phyloP scores from a whole-genome alignment of 2,113 vertebrate species.

The Axis porcinus region DNA sequence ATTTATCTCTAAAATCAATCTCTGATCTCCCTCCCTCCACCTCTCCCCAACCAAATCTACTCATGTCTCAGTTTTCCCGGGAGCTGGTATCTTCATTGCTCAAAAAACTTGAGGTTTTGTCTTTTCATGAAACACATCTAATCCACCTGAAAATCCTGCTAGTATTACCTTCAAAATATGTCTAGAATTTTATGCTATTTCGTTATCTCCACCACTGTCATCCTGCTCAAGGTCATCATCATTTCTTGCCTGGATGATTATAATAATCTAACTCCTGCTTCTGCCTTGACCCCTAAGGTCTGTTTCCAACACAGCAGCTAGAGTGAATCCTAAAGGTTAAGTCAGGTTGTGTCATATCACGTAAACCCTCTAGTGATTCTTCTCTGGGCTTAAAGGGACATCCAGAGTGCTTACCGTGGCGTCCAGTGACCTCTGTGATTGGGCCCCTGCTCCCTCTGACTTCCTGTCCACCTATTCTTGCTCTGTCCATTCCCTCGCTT shows the following conservation, averaged over 20 bases:
- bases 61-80: not conserved
- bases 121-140: not conserved
- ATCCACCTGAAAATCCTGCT: not conserved
- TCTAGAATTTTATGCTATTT: not conserved
- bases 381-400: not conserved
- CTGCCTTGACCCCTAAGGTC: not conserved
- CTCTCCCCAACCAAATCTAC: not conserved
- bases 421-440: not conserved
- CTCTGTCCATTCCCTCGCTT: rapidly evolving
- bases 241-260: not conserved
- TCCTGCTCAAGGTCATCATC: not conserved
- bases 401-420: not conserved
- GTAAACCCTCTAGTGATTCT: not conserved
- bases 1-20: not conserved
- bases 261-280: not conserved
- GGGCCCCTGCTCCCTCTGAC: not conserved
- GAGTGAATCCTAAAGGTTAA: not conserved
- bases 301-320: not conserved
- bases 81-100: not conserved
- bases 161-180: not conserved
- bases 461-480: rapidly evolving
- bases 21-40: not conserved
- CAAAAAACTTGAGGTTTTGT: not conserved
- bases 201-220: not conserved
- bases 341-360: not conserved